Percentiles rank a stretch among this genome's conserved stretches.
phyloP scores from a whole-genome alignment of 2,797 vertebrate genomes.

The Silurus lanzhouensis region DNA sequence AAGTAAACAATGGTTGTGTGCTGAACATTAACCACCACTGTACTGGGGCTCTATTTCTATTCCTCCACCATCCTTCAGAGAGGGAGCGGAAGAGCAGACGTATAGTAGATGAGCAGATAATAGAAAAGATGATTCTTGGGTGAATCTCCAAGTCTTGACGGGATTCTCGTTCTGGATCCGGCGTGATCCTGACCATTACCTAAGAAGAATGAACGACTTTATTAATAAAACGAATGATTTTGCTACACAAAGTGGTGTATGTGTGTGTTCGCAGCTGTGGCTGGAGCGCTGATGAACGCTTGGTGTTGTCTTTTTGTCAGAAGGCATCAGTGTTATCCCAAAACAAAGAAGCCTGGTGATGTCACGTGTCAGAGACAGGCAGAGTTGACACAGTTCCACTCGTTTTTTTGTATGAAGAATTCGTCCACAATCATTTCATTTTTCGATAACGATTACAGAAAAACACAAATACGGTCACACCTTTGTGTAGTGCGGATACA shows the following conservation, averaged over 20 bases:
- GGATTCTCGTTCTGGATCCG: background rate
- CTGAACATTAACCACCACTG: background rate
- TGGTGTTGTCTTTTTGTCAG: background rate
- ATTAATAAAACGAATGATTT: conserved; percentile 3
- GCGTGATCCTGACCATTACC: background rate
- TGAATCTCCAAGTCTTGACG: background rate
- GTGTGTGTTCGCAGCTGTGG: background rate
- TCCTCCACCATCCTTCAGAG: background rate
- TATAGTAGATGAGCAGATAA: too few relatives aligned
- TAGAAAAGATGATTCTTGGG: background rate
- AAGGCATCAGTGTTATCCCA: conserved; percentile 1
- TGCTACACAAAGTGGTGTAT: background rate
- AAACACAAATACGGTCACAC: background rate
- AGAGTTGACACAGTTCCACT: background rate
- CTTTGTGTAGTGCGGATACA: background rate
- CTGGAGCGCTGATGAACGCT: background rate
- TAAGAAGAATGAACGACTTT: background rate
- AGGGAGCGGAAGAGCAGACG: background rate
- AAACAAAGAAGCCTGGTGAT: background rate
- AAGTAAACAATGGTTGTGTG: background rate
- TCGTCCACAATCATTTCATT: background rate
- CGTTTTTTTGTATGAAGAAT: background rate
- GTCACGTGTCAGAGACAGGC: background rate
- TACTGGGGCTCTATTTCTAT: background rate
- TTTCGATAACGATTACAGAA: background rate